Percentiles rank a stretch among this genome's conserved stretches.
phyloP scores from a whole-genome alignment of 1,140 invertebrate species.

The Bicyclus anynana region DNA sequence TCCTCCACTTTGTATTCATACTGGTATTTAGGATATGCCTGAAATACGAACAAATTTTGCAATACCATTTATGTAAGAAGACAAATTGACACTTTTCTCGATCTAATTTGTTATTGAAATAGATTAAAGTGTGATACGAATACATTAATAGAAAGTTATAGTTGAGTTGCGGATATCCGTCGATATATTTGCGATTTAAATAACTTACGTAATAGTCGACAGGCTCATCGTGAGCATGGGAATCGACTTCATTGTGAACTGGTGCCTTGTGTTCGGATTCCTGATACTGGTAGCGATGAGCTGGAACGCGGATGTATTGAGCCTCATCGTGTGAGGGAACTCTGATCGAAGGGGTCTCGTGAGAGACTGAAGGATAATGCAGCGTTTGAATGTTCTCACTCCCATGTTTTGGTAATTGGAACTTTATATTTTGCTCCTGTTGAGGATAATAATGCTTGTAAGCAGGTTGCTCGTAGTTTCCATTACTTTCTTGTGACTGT shows the following conservation, averaged over 20 bases:
- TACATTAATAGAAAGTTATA: slow-evolving; percentile 61
- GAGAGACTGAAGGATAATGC: slow-evolving; percentile 35
- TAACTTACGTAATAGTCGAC: slow-evolving; percentile 71
- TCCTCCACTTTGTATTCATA: slow-evolving; percentile 81
- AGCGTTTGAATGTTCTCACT: slow-evolving; percentile 38
- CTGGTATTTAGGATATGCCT: slow-evolving; percentile 80
- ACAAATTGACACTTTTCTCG: slow-evolving; percentile 16
- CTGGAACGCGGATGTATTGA: slow-evolving; percentile 32
- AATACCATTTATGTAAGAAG: slow-evolving; percentile 32
- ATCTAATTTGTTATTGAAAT: slow-evolving; percentile 52
- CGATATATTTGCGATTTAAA: slow-evolving; percentile 40
- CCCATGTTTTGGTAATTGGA: slow-evolving; percentile 29
- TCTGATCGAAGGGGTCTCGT: slow-evolving; percentile 21
- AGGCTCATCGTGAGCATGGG: slow-evolving; percentile 54
- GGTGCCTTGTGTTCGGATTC: slow-evolving; percentile 35
- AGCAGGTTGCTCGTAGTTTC: slow-evolving; percentile 35
- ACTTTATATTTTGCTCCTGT: slow-evolving; percentile 31
- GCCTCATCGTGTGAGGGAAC: slow-evolving; percentile 23
- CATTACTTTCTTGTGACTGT: slow-evolving; percentile 42
- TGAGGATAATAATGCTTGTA: slow-evolving; percentile 42
- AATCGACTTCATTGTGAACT: slow-evolving; percentile 40
- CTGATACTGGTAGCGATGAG: slow-evolving; percentile 29
- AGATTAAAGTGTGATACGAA: slow-evolving; percentile 44
- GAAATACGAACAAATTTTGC: slow-evolving; percentile 35
- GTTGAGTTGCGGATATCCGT: slow-evolving; percentile 46